phyloP scores from a whole-genome alignment of 2,797 vertebrate genomes.

The Falco cherrug region DNA sequence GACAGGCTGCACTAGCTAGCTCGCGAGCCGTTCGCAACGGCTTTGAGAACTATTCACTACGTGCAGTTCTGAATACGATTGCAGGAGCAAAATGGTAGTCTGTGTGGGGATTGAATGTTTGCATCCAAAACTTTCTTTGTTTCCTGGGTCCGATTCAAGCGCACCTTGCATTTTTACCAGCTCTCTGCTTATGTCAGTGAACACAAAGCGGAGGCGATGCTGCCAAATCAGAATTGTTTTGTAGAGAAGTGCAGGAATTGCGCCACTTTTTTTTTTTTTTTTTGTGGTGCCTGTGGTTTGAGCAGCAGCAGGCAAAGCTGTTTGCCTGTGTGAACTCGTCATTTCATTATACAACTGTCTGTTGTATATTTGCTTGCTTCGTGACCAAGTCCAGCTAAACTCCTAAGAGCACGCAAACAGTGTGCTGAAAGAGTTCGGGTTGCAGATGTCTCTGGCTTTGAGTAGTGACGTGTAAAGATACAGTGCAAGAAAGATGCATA shows the following conservation, averaged over 20 bases:
- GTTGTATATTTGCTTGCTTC: not conserved
- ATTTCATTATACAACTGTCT: not conserved
- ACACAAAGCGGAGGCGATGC: fast-evolving
- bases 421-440: not conserved
- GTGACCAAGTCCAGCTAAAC: not conserved
- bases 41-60: not conserved
- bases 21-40: not conserved
- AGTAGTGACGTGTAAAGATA: not conserved
- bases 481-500: not conserved
- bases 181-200: fast-evolving
- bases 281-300: not conserved
- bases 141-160: not conserved
- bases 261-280: not conserved
- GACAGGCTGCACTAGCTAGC: not conserved
- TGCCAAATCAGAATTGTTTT: not conserved
- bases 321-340: not conserved
- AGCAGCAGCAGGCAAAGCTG: not conserved
- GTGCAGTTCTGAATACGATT: fast-evolving
- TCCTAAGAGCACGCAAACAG: not conserved
- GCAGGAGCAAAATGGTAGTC: not conserved
- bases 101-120: not conserved
- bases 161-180: not conserved
- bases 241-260: not conserved
- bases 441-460: not conserved
- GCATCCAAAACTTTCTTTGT: not conserved